Conservation (phyloP, 2,113 vertebrate species). For the Sceloporus tristichus region DNA sequence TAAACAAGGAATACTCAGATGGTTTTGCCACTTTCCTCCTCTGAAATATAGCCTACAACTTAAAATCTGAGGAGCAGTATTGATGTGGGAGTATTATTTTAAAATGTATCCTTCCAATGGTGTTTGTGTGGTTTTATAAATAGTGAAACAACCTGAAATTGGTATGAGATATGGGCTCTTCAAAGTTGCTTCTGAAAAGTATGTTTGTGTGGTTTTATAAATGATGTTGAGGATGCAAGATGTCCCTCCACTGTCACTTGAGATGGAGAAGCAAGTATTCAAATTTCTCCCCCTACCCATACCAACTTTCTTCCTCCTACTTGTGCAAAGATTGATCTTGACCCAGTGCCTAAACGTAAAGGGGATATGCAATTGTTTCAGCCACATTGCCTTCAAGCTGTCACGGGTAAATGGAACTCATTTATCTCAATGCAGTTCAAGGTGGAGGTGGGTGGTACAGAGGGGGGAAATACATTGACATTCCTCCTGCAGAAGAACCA, state of each 20-base stretch:
- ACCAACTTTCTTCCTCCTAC: background rate
- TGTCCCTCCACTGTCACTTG: too few species aligned
- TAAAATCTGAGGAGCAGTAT: too few species aligned
- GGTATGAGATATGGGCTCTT: too few species aligned
- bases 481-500: constrained; percentile 28
- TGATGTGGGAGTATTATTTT: too few species aligned
- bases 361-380: background rate
- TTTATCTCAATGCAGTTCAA: background rate
- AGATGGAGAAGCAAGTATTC: background rate
- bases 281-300: background rate
- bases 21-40: too few species aligned
- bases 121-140: too few species aligned
- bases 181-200: too few species aligned
- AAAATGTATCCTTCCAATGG: too few species aligned
- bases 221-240: background rate
- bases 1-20: too few species aligned
- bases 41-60: too few species aligned
- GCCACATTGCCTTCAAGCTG: constrained; percentile 15
- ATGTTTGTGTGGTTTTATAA: too few species aligned
- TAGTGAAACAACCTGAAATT: too few species aligned
- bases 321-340: background rate
- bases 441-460: background rate
- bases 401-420: background rate
- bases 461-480: constrained; percentile 22
- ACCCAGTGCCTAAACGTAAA: accelerated